A percentile compares a stretch with the other conserved stretches of the same genome.
These are phyloP conservation scores for Butorides virescens DNA, from an alignment of 2,113 vertebrate genomes.

Conservation along the genomic window DNA sequence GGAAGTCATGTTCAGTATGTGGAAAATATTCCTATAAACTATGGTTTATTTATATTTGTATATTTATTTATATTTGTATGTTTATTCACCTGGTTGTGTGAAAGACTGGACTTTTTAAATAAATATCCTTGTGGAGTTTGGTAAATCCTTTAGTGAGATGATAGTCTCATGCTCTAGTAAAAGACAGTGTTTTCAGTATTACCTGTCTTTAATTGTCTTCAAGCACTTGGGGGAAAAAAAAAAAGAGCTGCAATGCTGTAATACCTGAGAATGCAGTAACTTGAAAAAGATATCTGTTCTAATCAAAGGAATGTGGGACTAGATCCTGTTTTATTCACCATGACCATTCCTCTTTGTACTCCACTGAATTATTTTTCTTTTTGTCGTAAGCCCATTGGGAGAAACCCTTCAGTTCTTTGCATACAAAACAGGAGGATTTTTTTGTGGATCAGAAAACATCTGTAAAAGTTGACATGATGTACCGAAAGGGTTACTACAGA, in stretches of 20 bases:
- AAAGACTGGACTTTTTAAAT: not conserved
- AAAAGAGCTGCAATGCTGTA: not conserved
- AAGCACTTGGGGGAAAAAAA: not conserved
- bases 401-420: conserved; percentile 64
- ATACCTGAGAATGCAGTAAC: not conserved
- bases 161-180: not conserved
- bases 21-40: not conserved
- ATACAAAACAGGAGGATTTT: conserved; percentile 60
- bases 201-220: not conserved
- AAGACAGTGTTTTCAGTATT: not conserved
- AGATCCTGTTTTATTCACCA: not conserved
- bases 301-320: not conserved
- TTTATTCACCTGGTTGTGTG: not conserved
- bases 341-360: not conserved
- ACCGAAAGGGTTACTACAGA: conserved; percentile 68
- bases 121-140: not conserved
- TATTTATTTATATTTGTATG: too few relatives aligned
- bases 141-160: not conserved
- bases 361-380: not conserved
- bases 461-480: conserved; percentile 69
- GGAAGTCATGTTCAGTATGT: not conserved
- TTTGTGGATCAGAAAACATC: conserved; percentile 16
- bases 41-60: not conserved
- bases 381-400: conserved; percentile 71
- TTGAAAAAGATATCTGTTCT: not conserved